Percentiles rank a stretch among this genome's conserved stretches.
Evolutionary conservation across 2,113 vertebrate species (phyloP).

Genomic region (Cairina moschata): DNA sequence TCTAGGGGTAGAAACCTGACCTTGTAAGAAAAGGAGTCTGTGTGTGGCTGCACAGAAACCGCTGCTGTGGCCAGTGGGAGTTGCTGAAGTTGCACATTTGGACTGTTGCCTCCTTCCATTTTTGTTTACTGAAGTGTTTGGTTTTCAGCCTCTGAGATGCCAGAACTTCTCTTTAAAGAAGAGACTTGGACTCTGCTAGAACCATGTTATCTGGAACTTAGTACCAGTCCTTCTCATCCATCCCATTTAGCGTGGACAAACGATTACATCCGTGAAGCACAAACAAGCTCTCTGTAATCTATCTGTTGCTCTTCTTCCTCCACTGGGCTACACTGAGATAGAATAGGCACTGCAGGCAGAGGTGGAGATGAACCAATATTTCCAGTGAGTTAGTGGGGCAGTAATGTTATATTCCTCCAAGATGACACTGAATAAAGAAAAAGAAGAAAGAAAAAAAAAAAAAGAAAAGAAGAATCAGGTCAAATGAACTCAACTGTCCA

Average conservation of each 20-base stretch:
- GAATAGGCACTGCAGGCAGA: background rate
- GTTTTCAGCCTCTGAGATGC: background rate
- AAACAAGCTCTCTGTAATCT: background rate
- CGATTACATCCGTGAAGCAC: background rate
- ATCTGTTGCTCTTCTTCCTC: background rate
- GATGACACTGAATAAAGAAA: background rate
- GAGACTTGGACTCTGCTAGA: background rate
- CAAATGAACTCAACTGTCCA: background rate
- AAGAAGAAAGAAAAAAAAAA: background rate
- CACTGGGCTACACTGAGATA: background rate
- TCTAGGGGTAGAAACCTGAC: conserved; percentile 50
- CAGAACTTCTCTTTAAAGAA: background rate
- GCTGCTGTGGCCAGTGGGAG: conserved; percentile 56
- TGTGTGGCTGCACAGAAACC: conserved; percentile 23
- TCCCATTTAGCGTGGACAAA: background rate
- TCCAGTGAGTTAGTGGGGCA: background rate
- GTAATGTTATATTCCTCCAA: background rate
- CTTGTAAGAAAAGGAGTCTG: conserved; percentile 81
- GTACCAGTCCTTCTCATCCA: conserved; percentile 26
- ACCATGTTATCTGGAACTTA: background rate
- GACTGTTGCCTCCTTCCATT: conserved; percentile 72
- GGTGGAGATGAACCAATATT: background rate
- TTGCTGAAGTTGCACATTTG: conserved; percentile 68
- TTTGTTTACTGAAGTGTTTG: background rate
- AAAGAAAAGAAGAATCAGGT: background rate